Evolutionary conservation across 2,797 vertebrate species (phyloP).

Genomic region (Urophycis tenuis): DNA sequence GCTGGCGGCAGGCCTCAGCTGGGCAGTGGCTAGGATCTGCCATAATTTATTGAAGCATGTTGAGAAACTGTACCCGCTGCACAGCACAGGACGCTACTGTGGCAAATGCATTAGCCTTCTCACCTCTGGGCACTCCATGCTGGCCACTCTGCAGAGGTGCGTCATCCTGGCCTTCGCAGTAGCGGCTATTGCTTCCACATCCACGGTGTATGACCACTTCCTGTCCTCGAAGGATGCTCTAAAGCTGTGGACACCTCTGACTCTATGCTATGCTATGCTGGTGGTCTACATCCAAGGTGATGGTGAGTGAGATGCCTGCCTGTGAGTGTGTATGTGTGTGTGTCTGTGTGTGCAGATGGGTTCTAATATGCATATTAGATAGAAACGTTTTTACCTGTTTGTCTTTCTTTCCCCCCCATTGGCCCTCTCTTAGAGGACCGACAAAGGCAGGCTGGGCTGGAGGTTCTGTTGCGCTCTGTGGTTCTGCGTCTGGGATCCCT

Average conservation of each 20-base stretch:
- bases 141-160: slow-evolving; percentile 62
- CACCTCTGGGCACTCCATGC: slow-evolving; percentile 60
- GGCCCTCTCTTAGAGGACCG: slow-evolving; percentile 70
- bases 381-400: not conserved
- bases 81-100: slow-evolving; percentile 74
- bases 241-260: slow-evolving; percentile 83
- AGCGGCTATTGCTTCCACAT: slow-evolving; percentile 66
- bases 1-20: slow-evolving; percentile 72
- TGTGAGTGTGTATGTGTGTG: no score
- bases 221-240: slow-evolving; percentile 75
- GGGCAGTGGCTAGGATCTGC: slow-evolving; percentile 54
- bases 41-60: slow-evolving; percentile 65
- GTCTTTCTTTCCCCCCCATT: slow-evolving; percentile 8
- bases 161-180: slow-evolving; percentile 70
- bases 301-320: not conserved
- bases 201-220: slow-evolving; percentile 80
- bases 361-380: not conserved
- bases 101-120: slow-evolving; percentile 80
- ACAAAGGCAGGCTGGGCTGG: slow-evolving; percentile 43
- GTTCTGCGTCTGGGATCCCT: slow-evolving; percentile 76
- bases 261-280: slow-evolving; percentile 82
- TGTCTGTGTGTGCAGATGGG: not conserved
- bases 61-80: slow-evolving; percentile 72
- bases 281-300: slow-evolving; percentile 82
- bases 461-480: slow-evolving; percentile 61